Evolutionary conservation across 2,888 invertebrate species (phyloP).

Genomic region (Helobdella robusta): DNA sequence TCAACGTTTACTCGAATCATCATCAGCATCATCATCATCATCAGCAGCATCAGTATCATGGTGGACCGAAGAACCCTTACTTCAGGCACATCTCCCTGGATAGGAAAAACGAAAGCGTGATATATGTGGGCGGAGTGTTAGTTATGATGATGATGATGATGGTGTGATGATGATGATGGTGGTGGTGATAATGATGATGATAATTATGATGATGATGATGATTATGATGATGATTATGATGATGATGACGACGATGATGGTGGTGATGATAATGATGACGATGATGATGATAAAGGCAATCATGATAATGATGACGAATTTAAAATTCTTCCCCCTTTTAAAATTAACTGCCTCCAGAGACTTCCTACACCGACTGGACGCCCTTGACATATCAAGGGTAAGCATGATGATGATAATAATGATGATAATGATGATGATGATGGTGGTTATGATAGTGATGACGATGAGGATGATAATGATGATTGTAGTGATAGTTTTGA

Average conservation of each 20-base stretch:
- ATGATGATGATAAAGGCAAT: background rate
- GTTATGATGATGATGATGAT: background rate
- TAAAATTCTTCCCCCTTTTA: background rate
- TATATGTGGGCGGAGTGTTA: conserved; percentile 20
- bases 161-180: background rate
- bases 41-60: background rate
- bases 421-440: no score
- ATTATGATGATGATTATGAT: background rate
- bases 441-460: no score
- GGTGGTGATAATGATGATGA: background rate
- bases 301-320: background rate
- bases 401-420: no score
- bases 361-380: conserved; percentile 1
- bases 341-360: background rate
- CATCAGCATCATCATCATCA: background rate
- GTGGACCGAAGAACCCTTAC: background rate
- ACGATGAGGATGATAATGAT: no score
- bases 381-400: background rate
- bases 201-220: conserved; percentile 5
- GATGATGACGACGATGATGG: conserved; percentile 6
- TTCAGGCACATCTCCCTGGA: conserved; percentile 21
- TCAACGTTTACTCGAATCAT: background rate
- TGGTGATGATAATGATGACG: conserved; percentile 6
- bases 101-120: background rate
- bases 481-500: background rate